These are phyloP conservation scores for Drosophila arawakana DNA, from an alignment of 1,140 invertebrate genomes.

Conservation along the genomic window DNA sequence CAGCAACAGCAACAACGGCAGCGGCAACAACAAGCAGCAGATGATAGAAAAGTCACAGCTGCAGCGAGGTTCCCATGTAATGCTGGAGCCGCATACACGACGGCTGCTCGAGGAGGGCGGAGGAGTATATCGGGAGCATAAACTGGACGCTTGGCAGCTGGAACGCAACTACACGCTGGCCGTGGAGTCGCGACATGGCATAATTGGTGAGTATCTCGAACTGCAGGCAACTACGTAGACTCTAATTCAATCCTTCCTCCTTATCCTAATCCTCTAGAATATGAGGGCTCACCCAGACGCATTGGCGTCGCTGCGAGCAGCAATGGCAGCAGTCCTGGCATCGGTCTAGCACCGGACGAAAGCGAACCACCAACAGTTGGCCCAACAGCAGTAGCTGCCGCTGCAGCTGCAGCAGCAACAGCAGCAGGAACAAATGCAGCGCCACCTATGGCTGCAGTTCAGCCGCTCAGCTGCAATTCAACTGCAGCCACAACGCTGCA, in stretches of 20 bases:
- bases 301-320: slow-evolving; percentile 87
- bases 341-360: slow-evolving; percentile 56
- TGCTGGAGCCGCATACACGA: slow-evolving; percentile 45
- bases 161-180: slow-evolving; percentile 79
- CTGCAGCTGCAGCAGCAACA: slow-evolving; percentile 1
- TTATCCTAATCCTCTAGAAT: slow-evolving; percentile 86
- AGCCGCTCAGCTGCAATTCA: slow-evolving; percentile 37
- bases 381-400: slow-evolving; percentile 31
- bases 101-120: slow-evolving; percentile 49
- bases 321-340: slow-evolving; percentile 39
- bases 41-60: slow-evolving; percentile 29
- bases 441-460: slow-evolving; percentile 84
- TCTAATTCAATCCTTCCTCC: background rate
- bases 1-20: slow-evolving; percentile 7
- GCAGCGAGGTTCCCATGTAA: slow-evolving; percentile 9
- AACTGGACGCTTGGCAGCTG: slow-evolving; percentile 67
- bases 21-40: slow-evolving; percentile 16
- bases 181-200: slow-evolving; percentile 78
- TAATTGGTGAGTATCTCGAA: slow-evolving; percentile 62
- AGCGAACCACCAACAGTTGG: slow-evolving; percentile 61
- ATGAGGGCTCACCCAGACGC: slow-evolving; percentile 94
- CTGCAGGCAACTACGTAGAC: background rate
- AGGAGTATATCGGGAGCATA: slow-evolving; percentile 62
- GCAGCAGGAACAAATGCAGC: slow-evolving; percentile 58
- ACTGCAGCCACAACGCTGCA: slow-evolving; percentile 52